These are phyloP conservation scores for Rissa tridactyla DNA, from an alignment of 2,113 vertebrate species.

Conservation along the genomic window DNA sequence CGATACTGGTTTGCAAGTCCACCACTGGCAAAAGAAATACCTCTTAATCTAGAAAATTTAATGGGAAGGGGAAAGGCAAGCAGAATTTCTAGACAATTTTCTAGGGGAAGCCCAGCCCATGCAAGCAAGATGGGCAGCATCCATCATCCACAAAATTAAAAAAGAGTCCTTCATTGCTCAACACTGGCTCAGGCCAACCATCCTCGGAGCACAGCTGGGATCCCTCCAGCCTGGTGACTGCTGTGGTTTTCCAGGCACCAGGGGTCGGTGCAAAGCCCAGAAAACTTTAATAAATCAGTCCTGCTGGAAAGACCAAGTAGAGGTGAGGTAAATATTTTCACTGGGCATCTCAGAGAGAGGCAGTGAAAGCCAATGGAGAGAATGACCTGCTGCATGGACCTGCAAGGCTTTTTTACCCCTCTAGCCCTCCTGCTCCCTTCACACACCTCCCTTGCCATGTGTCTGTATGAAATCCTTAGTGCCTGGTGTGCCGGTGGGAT, in stretches of 20 bases:
- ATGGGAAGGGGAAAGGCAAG: not conserved
- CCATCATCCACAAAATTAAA: not conserved
- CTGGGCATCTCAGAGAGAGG: not conserved
- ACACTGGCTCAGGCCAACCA: accelerated
- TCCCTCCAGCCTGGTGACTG: not conserved
- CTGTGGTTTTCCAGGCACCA: not conserved
- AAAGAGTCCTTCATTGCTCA: not conserved
- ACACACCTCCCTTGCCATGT: not conserved
- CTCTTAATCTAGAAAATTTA: not conserved
- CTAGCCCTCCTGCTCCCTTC: not conserved
- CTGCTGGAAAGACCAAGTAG: not conserved
- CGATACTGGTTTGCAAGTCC: not conserved
- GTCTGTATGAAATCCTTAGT: not conserved
- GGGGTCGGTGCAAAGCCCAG: not conserved
- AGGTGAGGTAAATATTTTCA: not conserved
- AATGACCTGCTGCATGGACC: not conserved
- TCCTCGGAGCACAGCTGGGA: not conserved
- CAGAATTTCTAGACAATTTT: not conserved
- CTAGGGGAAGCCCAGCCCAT: not conserved
- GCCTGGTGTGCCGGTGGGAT: not conserved
- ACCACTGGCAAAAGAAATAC: not conserved
- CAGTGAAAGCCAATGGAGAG: not conserved
- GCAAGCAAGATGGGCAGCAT: not conserved
- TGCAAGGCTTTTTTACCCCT: not conserved
- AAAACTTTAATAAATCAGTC: not conserved